Evolutionary conservation across 2,888 invertebrate genomes (phyloP), one percentile per base, ranked within the genome.

Genomic region (Drosophila stalkeri): DNA sequence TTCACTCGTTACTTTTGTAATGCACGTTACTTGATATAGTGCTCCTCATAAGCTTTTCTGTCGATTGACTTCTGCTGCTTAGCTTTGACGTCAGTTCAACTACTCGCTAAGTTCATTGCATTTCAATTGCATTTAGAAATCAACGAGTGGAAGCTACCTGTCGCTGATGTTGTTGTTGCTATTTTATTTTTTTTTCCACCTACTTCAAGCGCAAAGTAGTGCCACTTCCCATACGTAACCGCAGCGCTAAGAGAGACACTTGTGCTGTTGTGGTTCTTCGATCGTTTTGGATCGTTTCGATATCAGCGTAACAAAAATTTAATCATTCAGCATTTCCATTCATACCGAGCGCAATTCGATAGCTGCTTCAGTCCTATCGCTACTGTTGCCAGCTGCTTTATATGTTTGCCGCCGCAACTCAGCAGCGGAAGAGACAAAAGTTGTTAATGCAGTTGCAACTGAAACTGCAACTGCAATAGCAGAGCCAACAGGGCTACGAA

Each of bases 171-270:
- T 62, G 41, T 3, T 0, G 8, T 8, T n/a, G 2, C 20, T 47
- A 8, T 8, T 3, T 14, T 49, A 23, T 12, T 14, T n/a, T 14
- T 49, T 49, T 20, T 14, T 20, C 14, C 27, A 33, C 23, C 31
- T 7, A 31, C 49, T 49, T 49, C n/a, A 31, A 23, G 20, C 20
- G 44, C 20, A 20, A 18, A 3, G 47, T 16, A 8, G n/a, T 66
- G 31, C 4, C 44, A 27, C 16, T 35, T 52, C 16, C 59, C 56
- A 57, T 47, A 72, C 75, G 65, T 65, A 64, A 47, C 63, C 49
- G 51, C 33, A 12, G 59, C 68, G 62, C 72, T 77, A 77, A 76
- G 69, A 76, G 69, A 20, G 41, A 27, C 52, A 71, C 65, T 71
- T 57, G 72, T 43, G 51, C 9, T 5, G 43, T 8, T 16, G 64